phyloP scores from a whole-genome alignment of 23 tunicate genomes.

The Halocynthia aurantium region DNA sequence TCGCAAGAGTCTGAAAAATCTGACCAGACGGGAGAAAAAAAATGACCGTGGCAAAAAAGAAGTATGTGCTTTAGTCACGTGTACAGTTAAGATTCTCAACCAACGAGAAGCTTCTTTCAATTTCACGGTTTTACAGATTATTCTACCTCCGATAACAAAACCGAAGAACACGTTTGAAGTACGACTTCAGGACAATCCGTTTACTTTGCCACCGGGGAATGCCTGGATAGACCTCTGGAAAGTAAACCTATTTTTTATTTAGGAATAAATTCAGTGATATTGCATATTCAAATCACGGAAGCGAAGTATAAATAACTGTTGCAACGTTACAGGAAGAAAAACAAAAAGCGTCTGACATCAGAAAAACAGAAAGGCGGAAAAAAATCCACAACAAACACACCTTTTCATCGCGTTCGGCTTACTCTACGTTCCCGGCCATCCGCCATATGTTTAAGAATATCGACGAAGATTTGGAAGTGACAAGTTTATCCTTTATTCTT shows the following conservation, averaged over 20 bases:
- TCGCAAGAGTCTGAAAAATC: not conserved
- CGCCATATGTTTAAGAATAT: conserved; percentile 28
- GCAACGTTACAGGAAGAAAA: conserved; percentile 31
- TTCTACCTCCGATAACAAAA: not conserved
- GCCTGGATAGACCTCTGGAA: conserved; percentile 43
- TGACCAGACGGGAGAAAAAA: not conserved
- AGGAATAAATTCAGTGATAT: not conserved
- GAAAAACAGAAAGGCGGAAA: conserved; percentile 31
- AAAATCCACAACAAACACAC: conserved; percentile 45
- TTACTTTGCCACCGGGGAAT: conserved; percentile 3
- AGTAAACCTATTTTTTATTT: not conserved
- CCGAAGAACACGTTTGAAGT: not conserved
- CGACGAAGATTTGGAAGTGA: conserved; percentile 26
- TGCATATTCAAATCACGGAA: not conserved
- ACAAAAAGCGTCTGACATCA: not conserved
- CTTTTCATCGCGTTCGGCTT: conserved; percentile 33
- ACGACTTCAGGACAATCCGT: conserved; percentile 23
- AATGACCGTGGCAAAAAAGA: not conserved
- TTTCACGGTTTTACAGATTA: not conserved
- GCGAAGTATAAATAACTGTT: not conserved
- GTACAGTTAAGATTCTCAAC: too few species aligned
- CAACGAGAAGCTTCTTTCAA: too few species aligned
- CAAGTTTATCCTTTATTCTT: not conserved
- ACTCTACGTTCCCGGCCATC: conserved; percentile 40
- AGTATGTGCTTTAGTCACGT: not conserved